These are phyloP conservation scores for Austrolebias charrua DNA, from an alignment of 2,797 vertebrate genomes.

Conservation along the genomic window DNA sequence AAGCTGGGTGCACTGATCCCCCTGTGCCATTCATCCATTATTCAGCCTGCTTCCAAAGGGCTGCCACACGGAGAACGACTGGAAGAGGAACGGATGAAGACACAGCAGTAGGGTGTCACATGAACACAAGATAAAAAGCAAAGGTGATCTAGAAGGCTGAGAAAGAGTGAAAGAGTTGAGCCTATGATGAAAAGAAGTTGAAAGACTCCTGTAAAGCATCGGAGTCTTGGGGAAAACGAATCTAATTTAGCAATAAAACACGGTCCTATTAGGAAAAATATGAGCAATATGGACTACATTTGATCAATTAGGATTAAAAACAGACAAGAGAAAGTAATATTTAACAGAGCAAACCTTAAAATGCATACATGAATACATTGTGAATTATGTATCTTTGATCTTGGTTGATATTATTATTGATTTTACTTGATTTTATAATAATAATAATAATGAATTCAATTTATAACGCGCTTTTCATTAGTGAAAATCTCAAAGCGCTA, in stretches of 20 bases:
- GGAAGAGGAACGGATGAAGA: conserved; percentile 27
- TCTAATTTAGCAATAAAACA: not conserved
- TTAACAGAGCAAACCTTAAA: not conserved
- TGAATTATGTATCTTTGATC: too few species aligned
- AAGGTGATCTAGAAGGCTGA: not conserved
- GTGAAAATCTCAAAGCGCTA: too few species aligned
- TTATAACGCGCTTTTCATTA: too few species aligned
- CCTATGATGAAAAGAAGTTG: not conserved
- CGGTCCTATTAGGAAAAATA: too few species aligned
- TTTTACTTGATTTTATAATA: too few species aligned
- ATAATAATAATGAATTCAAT: too few species aligned
- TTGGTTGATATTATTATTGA: too few species aligned
- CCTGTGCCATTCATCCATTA: conserved; percentile 69
- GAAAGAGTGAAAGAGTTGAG: not conserved
- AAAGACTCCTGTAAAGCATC: not conserved
- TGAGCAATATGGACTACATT: not conserved
- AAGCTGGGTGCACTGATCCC: conserved; percentile 45
- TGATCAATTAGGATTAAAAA: too few species aligned
- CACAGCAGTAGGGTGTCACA: conserved; percentile 21
- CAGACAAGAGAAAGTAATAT: not conserved
- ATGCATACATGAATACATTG: not conserved
- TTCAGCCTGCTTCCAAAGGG: conserved; percentile 59
- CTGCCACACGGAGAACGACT: conserved; percentile 41
- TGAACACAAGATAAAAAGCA: conserved; percentile 25
- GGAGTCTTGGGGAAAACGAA: too few species aligned